phyloP scores from a whole-genome alignment of 2,888 invertebrate species.

The Thyatira batis region DNA sequence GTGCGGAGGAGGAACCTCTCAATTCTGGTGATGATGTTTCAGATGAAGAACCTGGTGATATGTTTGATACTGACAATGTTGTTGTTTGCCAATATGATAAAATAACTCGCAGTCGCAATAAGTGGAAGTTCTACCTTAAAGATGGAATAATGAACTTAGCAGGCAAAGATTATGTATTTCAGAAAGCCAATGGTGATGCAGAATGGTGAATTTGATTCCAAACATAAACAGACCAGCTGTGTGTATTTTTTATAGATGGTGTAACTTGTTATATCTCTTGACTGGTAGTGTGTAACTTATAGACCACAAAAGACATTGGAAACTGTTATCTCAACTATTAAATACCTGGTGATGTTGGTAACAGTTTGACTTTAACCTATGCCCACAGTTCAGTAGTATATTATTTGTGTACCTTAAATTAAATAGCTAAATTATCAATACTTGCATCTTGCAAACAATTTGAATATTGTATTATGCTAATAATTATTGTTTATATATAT shows the following conservation, averaged over 20 bases:
- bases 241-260: conserved; percentile 62
- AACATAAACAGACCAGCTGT: conserved; percentile 49
- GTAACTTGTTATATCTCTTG: conserved; percentile 57
- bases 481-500: conserved; percentile 1
- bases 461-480: conserved; percentile 9
- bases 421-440: not conserved
- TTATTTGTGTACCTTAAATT: not conserved
- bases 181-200: conserved; percentile 99
- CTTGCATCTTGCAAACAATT: not conserved
- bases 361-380: conserved; percentile 21
- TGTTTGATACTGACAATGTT: conserved; percentile 99
- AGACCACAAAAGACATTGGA: conserved; percentile 40
- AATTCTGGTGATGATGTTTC: conserved; percentile 99
- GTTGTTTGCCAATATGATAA: conserved; percentile 99
- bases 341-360: conserved; percentile 12
- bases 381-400: conserved; percentile 12
- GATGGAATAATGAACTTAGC: conserved; percentile 99
- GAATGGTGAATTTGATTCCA: conserved; percentile 90
- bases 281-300: conserved; percentile 49
- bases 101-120: conserved; percentile 98
- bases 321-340: conserved; percentile 39
- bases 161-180: conserved; percentile 99
- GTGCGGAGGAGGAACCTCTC: conserved; percentile 91
- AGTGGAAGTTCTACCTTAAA: conserved; percentile 99
- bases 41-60: conserved; percentile 95